Percentiles rank a stretch among this genome's conserved stretches.
Conservation (phyloP, 2,888 invertebrate genomes). For the Acanthopleura granulata region DNA sequence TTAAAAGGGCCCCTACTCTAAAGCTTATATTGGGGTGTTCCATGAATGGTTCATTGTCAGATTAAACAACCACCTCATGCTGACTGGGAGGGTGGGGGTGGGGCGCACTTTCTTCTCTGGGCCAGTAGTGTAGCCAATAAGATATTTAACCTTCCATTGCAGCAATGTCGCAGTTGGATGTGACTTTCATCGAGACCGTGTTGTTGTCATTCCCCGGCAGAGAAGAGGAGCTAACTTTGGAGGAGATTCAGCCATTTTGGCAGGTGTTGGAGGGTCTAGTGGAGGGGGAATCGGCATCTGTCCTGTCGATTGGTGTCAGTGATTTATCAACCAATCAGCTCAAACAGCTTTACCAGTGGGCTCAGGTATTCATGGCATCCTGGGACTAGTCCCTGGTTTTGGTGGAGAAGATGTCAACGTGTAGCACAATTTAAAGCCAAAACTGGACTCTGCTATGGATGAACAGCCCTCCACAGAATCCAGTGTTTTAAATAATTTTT, state of each 20-base stretch:
- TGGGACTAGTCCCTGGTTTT: neutral
- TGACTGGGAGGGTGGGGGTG: no score
- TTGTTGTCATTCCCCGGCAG: conserved; percentile 78
- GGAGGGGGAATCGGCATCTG: conserved; percentile 72
- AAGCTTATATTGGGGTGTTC: no score
- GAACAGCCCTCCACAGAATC: no score
- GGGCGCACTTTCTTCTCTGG: no score
- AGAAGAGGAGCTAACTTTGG: conserved; percentile 67
- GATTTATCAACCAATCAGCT: conserved; percentile 89
- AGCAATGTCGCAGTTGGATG: conserved; percentile 77
- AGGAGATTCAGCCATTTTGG: conserved; percentile 84
- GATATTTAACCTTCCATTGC: neutral
- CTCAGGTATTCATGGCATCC: conserved; percentile 72
- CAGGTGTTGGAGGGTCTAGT: conserved; percentile 81
- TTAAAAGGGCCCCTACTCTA: no score
- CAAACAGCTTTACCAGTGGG: conserved; percentile 81
- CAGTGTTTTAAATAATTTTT: no score
- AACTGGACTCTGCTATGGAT: no score
- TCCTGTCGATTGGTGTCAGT: conserved; percentile 85
- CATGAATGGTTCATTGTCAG: no score
- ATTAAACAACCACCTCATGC: no score
- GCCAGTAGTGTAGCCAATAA: no score
- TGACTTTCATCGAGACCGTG: conserved; percentile 84
- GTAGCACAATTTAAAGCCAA: no score
- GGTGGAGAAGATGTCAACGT: no score